Conservation (phyloP, 2,113 vertebrate genomes). For the Notarius lentiginosus region DNA sequence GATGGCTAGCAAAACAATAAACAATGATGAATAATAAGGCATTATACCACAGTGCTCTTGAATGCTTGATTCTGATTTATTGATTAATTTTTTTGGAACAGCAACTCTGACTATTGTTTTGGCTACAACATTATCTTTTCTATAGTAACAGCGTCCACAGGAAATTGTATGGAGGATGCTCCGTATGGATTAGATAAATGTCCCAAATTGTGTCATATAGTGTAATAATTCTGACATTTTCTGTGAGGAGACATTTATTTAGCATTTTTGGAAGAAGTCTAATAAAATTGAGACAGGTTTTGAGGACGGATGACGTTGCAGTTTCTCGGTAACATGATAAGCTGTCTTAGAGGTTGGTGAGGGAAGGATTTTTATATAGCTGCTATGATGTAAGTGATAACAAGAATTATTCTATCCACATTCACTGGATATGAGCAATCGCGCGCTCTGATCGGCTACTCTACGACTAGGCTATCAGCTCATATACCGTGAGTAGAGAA, state of each 20-base stretch:
- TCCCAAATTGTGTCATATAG: background rate
- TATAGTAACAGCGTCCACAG: background rate
- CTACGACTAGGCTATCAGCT: too few relatives aligned
- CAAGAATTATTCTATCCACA: too few relatives aligned
- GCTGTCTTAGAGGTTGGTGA: too few relatives aligned
- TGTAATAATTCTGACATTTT: too few relatives aligned
- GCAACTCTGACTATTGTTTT: background rate
- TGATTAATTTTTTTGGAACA: background rate
- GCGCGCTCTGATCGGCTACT: too few relatives aligned
- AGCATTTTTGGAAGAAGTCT: background rate
- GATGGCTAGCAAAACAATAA: too few relatives aligned
- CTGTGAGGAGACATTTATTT: background rate
- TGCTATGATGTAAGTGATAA: too few relatives aligned
- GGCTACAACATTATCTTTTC: background rate
- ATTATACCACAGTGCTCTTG: background rate
- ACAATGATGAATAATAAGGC: background rate
- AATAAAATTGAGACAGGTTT: background rate
- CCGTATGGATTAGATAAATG: background rate
- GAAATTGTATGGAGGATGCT: background rate
- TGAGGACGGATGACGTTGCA: background rate
- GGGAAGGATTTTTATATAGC: too few relatives aligned
- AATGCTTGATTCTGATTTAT: background rate
- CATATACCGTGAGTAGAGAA: too few relatives aligned
- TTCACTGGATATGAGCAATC: too few relatives aligned
- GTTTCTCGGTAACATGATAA: background rate